These are phyloP conservation scores for Ophion costatus DNA, from an alignment of 2,888 invertebrate species.

Conservation along the genomic window DNA sequence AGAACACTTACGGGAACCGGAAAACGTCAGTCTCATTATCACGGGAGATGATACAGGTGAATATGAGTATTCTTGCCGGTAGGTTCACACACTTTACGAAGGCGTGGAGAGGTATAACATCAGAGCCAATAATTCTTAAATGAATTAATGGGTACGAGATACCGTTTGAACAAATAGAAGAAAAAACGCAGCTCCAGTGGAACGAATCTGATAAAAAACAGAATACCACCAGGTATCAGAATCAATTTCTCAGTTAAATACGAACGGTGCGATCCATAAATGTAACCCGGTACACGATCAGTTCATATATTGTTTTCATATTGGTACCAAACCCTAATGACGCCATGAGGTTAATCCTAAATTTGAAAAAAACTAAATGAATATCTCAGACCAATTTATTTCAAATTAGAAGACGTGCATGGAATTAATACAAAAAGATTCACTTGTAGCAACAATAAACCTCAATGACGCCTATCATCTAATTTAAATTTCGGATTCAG, in stretches of 20 bases:
- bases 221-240: background rate
- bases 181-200: background rate
- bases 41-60: background rate
- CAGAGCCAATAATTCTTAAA: background rate
- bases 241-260: background rate
- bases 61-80: background rate
- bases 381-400: background rate
- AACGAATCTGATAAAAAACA: background rate
- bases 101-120: background rate
- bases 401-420: too few relatives aligned
- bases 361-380: slow-evolving; percentile 31
- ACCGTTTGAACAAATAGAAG: background rate
- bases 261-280: background rate
- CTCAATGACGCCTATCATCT: too few relatives aligned
- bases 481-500: too few relatives aligned
- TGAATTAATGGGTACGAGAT: slow-evolving; percentile 6
- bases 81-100: background rate
- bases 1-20: background rate
- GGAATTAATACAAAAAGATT: too few relatives aligned
- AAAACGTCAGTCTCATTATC: background rate
- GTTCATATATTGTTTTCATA: slow-evolving; percentile 49
- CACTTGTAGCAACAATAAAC: too few relatives aligned
- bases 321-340: slow-evolving; percentile 35
- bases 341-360: too few relatives aligned
- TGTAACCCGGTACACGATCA: slow-evolving; percentile 14